Conservation (phyloP, 1,140 invertebrate species). For the Theocolax elegans region DNA sequence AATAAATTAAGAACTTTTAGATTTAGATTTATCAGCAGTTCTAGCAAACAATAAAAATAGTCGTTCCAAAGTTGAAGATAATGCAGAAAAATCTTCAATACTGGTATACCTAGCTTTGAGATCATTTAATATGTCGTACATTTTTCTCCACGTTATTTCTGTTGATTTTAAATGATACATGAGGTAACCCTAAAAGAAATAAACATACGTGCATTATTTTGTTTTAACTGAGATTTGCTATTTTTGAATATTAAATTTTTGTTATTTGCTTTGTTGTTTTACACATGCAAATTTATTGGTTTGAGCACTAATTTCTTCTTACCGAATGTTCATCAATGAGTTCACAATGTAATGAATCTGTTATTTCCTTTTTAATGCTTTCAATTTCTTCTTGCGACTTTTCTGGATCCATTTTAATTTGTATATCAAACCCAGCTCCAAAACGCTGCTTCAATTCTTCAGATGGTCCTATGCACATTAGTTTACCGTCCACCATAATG, state of each 20-base stretch:
- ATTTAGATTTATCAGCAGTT: constrained; percentile 38
- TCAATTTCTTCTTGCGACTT: constrained; percentile 44
- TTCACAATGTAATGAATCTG: constrained; percentile 53
- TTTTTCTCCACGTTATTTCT: constrained; percentile 58
- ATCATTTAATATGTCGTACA: constrained; percentile 59
- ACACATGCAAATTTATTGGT: neutral
- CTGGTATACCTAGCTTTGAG: constrained; percentile 55
- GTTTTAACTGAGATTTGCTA: too few species aligned
- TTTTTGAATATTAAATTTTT: too few species aligned
- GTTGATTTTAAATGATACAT: constrained; percentile 60
- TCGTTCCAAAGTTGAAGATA: constrained; percentile 63
- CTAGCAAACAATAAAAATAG: constrained; percentile 64
- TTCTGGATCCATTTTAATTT: constrained; percentile 57
- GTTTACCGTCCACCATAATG: constrained; percentile 88
- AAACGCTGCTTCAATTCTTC: constrained; percentile 76
- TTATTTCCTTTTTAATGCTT: constrained; percentile 55
- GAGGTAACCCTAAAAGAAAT: constrained; percentile 53
- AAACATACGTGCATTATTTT: too few species aligned
- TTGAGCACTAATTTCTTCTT: constrained; percentile 17
- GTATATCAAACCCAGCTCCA: constrained; percentile 67
- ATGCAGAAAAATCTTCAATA: constrained; percentile 62
- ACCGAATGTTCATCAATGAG: constrained; percentile 59
- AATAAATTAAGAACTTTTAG: too few species aligned
- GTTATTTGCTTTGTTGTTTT: neutral
- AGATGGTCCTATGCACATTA: constrained; percentile 77